These are phyloP conservation scores for Tinamus guttatus DNA, from an alignment of 2,113 vertebrate genomes.

Conservation along the genomic window DNA sequence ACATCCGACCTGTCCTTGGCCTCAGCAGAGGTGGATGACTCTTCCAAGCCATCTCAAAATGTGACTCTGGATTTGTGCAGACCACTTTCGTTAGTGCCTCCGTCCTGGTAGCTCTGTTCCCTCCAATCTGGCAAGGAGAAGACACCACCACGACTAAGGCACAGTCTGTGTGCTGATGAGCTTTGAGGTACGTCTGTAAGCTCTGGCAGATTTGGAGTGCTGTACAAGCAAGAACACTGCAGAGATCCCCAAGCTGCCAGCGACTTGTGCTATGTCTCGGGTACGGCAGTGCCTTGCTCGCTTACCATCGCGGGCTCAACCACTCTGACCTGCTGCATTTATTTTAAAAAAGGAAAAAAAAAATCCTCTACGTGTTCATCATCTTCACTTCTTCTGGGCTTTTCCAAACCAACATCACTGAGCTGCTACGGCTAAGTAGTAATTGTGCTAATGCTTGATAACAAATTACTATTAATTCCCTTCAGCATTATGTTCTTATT, in stretches of 20 bases:
- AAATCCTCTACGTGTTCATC: neutral
- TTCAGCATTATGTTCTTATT: neutral
- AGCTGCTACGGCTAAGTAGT: neutral
- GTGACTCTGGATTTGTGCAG: neutral
- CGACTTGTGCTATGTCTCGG: neutral
- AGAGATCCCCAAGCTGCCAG: neutral
- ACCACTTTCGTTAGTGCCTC: neutral
- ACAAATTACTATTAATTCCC: neutral
- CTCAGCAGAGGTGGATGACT: neutral
- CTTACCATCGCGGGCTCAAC: neutral
- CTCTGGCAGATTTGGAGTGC: neutral
- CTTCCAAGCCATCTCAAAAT: neutral
- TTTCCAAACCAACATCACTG: neutral
- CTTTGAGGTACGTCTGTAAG: neutral
- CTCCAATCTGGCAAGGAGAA: neutral
- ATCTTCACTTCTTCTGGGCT: neutral
- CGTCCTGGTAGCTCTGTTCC: neutral
- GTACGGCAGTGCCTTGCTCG: neutral
- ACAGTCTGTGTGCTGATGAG: neutral
- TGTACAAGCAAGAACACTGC: neutral
- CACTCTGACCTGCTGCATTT: neutral
- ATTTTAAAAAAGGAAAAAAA: fast-evolving
- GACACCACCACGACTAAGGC: neutral
- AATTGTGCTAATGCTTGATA: neutral
- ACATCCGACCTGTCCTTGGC: neutral